These are phyloP conservation scores for Teinopalpus imperialis DNA, from an alignment of 2,888 invertebrate species.

Conservation along the genomic window DNA sequence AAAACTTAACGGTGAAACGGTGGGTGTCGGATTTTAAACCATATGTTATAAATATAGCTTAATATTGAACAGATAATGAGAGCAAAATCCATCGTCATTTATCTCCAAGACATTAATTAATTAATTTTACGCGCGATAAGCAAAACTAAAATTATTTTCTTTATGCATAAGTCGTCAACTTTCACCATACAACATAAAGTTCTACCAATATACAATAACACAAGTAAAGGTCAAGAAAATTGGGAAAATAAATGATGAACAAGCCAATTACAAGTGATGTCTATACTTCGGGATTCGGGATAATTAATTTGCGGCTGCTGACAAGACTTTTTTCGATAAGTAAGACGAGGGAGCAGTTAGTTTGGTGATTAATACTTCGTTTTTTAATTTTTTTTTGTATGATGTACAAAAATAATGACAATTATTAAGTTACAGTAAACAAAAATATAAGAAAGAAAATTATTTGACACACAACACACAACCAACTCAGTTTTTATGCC, in stretches of 20 bases:
- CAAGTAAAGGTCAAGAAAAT: constrained; percentile 30
- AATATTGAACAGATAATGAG: too few relatives aligned
- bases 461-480: too few relatives aligned
- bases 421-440: too few relatives aligned
- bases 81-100: too few relatives aligned
- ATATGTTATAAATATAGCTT: too few relatives aligned
- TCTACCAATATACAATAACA: constrained; percentile 14
- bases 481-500: too few relatives aligned
- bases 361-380: constrained; percentile 51
- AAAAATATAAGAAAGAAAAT: too few relatives aligned
- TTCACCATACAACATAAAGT: constrained; percentile 6
- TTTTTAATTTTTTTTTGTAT: constrained; percentile 32
- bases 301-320: constrained; percentile 59
- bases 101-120: too few relatives aligned
- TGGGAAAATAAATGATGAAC: constrained; percentile 44
- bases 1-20: too few relatives aligned
- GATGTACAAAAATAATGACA: neutral
- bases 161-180: constrained; percentile 10
- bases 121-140: constrained; percentile 8
- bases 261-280: constrained; percentile 54
- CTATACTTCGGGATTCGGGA: constrained; percentile 45
- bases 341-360: constrained; percentile 53
- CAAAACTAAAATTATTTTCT: constrained; percentile 6
- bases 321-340: constrained; percentile 53
- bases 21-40: too few relatives aligned